phyloP scores from a whole-genome alignment of 2,888 invertebrate species.

The Torymus aiolomorphi region DNA sequence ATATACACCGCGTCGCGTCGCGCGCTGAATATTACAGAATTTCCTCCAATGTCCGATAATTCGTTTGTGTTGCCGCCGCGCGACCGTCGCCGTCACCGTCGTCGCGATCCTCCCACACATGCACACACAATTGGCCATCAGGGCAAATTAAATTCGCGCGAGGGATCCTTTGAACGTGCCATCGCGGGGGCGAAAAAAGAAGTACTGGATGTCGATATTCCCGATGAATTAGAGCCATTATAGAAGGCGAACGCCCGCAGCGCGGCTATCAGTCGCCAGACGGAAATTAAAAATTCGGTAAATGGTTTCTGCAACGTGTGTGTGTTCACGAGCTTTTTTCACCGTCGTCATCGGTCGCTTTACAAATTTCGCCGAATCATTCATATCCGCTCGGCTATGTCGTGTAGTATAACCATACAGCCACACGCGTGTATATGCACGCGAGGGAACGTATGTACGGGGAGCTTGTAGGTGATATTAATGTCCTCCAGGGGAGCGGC shows the following conservation, averaged over 20 bases:
- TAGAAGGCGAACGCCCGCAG: neutral
- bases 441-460: no score
- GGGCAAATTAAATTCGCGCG: constrained; percentile 9
- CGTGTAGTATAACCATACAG: no score
- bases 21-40: no score
- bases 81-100: no score
- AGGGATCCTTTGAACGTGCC: neutral
- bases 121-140: neutral
- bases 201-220: constrained; percentile 16
- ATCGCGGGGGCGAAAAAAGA: neutral
- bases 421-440: no score
- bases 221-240: constrained; percentile 42
- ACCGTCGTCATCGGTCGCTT: constrained; percentile 7
- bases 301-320: constrained; percentile 28
- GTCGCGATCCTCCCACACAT: no score
- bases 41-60: no score
- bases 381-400: neutral
- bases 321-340: neutral
- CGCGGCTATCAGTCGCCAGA: neutral
- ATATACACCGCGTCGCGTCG: no score
- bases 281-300: constrained; percentile 36
- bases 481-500: constrained; percentile 14
- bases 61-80: no score
- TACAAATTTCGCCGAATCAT: constrained; percentile 28
- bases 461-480: constrained; percentile 5